These are phyloP conservation scores for Maconellicoccus hirsutus DNA, from an alignment of 1,140 invertebrate species.

Conservation along the genomic window DNA sequence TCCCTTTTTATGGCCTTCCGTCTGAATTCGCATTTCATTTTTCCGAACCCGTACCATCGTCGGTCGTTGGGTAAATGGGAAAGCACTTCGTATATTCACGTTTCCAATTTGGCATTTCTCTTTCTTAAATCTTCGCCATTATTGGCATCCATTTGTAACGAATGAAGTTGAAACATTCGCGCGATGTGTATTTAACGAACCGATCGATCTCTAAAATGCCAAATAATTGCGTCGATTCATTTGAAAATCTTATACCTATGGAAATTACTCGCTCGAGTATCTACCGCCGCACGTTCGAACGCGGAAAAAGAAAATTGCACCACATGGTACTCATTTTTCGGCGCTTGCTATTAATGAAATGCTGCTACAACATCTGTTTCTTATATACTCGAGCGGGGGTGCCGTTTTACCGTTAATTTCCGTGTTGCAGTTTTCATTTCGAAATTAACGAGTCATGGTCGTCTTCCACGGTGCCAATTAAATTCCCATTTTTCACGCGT, in stretches of 20 bases:
- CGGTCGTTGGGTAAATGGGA: neutral
- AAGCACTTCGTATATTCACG: constrained; percentile 3
- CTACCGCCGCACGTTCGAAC: too few relatives aligned
- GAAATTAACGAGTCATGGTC: neutral
- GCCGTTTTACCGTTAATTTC: constrained; percentile 2
- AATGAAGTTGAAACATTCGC: neutral
- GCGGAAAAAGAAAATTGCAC: neutral
- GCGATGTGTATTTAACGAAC: neutral
- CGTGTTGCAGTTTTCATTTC: neutral
- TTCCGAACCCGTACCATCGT: neutral
- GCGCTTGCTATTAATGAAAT: neutral
- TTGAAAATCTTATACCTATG: neutral
- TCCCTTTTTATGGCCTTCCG: constrained; percentile 17
- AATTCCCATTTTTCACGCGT: neutral
- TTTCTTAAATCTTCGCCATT: constrained; percentile 1
- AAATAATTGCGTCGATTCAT: constrained; percentile 9
- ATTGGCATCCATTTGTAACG: constrained; percentile 7
- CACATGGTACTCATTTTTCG: neutral
- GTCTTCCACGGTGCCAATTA: neutral
- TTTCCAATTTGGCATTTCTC: constrained; percentile 8
- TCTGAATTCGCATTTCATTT: constrained; percentile 7
- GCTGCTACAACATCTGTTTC: neutral
- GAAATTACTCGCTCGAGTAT: too few relatives aligned
- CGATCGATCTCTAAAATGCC: constrained; percentile 1
- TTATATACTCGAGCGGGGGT: neutral